Evolutionary conservation across 2,888 invertebrate species (phyloP).

Genomic region (Agriopis marginaria): DNA sequence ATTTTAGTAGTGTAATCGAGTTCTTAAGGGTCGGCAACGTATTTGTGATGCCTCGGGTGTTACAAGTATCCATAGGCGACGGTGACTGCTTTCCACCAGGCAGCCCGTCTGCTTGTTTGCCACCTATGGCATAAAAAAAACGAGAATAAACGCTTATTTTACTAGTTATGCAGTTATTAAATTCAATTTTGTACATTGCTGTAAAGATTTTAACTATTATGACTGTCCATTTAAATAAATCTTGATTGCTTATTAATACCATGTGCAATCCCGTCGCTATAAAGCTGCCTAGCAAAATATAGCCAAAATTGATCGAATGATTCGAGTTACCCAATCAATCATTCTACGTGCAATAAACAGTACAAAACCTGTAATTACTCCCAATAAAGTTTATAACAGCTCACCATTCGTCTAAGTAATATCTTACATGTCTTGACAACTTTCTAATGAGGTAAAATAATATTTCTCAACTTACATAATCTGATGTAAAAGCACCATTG

Average conservation of each 20-base stretch:
- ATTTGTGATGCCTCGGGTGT: too few relatives aligned
- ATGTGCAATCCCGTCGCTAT: neutral
- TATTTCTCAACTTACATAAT: slow-evolving; percentile 34
- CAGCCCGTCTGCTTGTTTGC: too few relatives aligned
- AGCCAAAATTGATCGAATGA: slow-evolving; percentile 27
- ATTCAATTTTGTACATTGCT: too few relatives aligned
- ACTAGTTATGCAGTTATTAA: too few relatives aligned
- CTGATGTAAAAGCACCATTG: slow-evolving; percentile 22
- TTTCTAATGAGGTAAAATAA: slow-evolving; percentile 42
- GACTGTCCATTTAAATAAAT: neutral
- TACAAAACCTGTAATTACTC: slow-evolving; percentile 30
- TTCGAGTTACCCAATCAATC: slow-evolving; percentile 26
- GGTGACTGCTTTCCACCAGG: too few relatives aligned
- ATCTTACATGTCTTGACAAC: slow-evolving; percentile 38
- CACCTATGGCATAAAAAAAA: too few relatives aligned
- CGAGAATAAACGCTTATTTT: too few relatives aligned
- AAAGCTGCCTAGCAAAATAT: slow-evolving; percentile 7
- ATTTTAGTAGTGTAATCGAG: too few relatives aligned
- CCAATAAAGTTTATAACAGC: slow-evolving; percentile 38
- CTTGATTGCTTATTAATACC: neutral
- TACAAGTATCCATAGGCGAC: too few relatives aligned
- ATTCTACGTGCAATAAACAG: slow-evolving; percentile 30
- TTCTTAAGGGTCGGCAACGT: too few relatives aligned
- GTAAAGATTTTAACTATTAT: neutral
- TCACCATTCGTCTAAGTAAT: slow-evolving; percentile 13